These are phyloP conservation scores for Tetragnatha versicolor DNA, from an alignment of 1,140 invertebrate genomes.

Conservation along the genomic window DNA sequence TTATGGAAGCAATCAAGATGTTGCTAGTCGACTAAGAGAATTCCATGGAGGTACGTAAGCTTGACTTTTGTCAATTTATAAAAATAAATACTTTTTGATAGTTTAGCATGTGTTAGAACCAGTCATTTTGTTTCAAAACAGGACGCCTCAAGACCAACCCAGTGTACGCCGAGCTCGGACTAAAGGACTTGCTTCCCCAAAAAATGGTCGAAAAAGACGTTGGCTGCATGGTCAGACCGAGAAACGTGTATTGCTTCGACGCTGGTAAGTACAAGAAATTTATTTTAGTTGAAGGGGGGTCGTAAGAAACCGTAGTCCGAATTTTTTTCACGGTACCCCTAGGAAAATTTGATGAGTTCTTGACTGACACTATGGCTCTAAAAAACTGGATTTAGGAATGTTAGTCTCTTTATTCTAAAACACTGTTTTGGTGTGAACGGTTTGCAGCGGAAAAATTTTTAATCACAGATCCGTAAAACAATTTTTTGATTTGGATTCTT, in stretches of 20 bases:
- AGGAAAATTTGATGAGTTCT: too few relatives aligned
- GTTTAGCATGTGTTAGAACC: not conserved
- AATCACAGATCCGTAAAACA: too few relatives aligned
- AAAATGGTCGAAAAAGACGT: constrained; percentile 90
- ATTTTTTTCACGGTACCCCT: too few relatives aligned
- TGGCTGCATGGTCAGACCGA: constrained; percentile 80
- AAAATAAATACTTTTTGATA: not conserved
- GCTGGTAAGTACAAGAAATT: constrained; percentile 67
- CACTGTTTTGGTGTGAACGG: too few relatives aligned
- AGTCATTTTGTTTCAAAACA: not conserved
- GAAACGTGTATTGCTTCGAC: constrained; percentile 87
- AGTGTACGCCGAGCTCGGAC: constrained; percentile 83
- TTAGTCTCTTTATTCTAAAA: too few relatives aligned
- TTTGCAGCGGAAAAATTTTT: too few relatives aligned
- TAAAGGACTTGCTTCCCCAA: constrained; percentile 85
- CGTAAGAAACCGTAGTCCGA: too few relatives aligned
- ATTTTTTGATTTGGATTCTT: too few relatives aligned
- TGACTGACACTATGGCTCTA: too few relatives aligned
- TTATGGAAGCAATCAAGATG: constrained; percentile 66
- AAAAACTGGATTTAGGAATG: too few relatives aligned
- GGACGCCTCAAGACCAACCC: constrained; percentile 66
- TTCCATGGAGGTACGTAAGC: constrained; percentile 64
- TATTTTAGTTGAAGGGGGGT: too few relatives aligned
- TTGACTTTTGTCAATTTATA: not conserved
- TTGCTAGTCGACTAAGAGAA: constrained; percentile 65